A percentile compares a stretch with the other conserved stretches of the same genome.
phyloP scores from a whole-genome alignment of 2,113 vertebrate genomes.

The Ptyas mucosa region DNA sequence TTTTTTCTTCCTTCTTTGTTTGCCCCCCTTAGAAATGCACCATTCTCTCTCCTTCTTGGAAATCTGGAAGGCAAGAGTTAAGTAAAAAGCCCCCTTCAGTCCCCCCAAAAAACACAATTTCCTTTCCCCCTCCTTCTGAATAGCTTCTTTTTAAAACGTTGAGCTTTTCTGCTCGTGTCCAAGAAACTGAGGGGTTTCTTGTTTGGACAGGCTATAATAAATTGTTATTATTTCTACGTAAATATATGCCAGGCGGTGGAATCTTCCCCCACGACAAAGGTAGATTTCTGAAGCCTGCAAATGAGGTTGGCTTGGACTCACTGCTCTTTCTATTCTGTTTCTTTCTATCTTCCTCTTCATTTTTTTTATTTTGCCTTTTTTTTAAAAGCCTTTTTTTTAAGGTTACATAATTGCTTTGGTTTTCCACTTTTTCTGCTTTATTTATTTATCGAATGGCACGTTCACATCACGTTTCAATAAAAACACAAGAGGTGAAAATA shows the following conservation, averaged over 20 bases:
- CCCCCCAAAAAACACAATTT: background rate
- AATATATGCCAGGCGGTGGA: background rate
- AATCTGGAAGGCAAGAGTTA: background rate
- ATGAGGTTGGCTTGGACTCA: background rate
- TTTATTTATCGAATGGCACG: background rate
- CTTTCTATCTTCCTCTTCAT: background rate
- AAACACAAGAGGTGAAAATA: background rate
- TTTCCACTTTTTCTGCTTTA: background rate
- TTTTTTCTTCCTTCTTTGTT: background rate
- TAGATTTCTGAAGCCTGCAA: background rate
- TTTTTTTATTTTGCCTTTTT: background rate
- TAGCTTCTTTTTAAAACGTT: background rate
- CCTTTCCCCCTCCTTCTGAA: background rate
- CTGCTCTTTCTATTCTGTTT: background rate
- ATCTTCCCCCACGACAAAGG: background rate
- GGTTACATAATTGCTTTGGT: background rate
- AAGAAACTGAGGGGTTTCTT: background rate
- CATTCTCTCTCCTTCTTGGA: background rate
- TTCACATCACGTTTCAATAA: background rate
- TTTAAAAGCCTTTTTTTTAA: background rate
- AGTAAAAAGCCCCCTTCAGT: background rate
- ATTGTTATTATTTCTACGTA: background rate
- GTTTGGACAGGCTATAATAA: background rate
- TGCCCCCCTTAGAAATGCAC: fast-evolving
- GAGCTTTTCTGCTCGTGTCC: background rate